Evolutionary conservation across 2,888 invertebrate genomes (phyloP).

Genomic region (Crocallis elinguaria): DNA sequence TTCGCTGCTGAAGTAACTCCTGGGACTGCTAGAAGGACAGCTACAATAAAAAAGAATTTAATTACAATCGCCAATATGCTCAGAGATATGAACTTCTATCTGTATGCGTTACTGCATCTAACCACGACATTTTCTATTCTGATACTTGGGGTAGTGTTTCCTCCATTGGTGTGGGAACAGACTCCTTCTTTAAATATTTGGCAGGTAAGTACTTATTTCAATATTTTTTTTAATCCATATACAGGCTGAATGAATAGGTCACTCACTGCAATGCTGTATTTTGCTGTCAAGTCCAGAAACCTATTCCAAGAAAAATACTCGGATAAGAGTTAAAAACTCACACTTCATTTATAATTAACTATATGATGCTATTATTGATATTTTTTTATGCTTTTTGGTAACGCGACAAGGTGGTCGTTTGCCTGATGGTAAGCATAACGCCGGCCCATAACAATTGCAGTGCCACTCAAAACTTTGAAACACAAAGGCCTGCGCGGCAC

Average conservation of each 20-base stretch:
- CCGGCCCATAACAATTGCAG: no score
- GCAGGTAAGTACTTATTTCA: slow-evolving; percentile 60
- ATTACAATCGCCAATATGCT: slow-evolving; percentile 74
- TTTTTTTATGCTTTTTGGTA: no score
- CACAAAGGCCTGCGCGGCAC: no score
- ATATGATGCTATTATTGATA: no score
- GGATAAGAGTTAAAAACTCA: background rate
- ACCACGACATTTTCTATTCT: slow-evolving; percentile 82
- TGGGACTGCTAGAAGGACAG: slow-evolving; percentile 74
- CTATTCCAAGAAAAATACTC: no score
- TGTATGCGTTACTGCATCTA: slow-evolving; percentile 80
- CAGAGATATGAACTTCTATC: slow-evolving; percentile 80
- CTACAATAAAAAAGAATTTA: slow-evolving; percentile 73
- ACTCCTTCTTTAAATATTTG: slow-evolving; percentile 72
- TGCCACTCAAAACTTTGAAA: no score
- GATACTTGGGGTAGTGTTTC: slow-evolving; percentile 80
- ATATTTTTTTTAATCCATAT: background rate
- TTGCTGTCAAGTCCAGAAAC: no score
- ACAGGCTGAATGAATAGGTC: background rate
- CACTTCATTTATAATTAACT: background rate
- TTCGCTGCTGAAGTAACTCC: slow-evolving; percentile 69
- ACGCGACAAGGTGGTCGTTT: no score
- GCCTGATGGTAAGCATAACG: no score
- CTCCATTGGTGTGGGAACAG: slow-evolving; percentile 78
- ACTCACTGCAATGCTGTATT: background rate